Conservation (phyloP, 2,888 invertebrate genomes). For the Idaea aversata region DNA sequence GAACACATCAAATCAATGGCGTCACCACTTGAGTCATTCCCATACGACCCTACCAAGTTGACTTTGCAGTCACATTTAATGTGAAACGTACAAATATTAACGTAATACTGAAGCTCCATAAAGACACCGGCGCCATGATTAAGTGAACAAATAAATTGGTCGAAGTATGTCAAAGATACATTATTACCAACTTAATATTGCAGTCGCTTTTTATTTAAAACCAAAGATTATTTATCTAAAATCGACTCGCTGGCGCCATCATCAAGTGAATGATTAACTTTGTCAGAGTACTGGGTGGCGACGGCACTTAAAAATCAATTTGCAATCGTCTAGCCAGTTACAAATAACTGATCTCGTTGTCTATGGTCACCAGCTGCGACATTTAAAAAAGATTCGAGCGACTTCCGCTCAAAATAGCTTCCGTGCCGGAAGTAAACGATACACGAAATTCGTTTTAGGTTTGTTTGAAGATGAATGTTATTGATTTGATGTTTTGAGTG, state of each 20-base stretch:
- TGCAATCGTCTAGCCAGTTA: slow-evolving; percentile 71
- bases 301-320: slow-evolving; percentile 74
- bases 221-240: background rate
- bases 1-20: slow-evolving; percentile 47
- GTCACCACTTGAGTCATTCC: slow-evolving; percentile 50
- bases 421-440: slow-evolving; percentile 12
- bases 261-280: background rate
- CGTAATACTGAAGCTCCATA: background rate
- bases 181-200: background rate
- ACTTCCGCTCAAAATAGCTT: slow-evolving; percentile 14
- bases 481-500: slow-evolving; percentile 4
- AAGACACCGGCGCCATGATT: background rate
- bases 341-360: slow-evolving; percentile 19
- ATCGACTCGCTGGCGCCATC: background rate
- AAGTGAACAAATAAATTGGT: background rate
- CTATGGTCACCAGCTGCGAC: slow-evolving; percentile 30
- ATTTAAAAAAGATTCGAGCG: background rate
- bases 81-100: background rate
- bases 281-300: slow-evolving; percentile 67
- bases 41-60: slow-evolving; percentile 11
- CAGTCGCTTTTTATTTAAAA: background rate
- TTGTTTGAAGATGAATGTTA: slow-evolving; percentile 1
- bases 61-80: background rate
- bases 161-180: slow-evolving; percentile 25
- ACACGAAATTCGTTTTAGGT: slow-evolving; percentile 3